Conservation (phyloP, 2,888 invertebrate genomes). For the Azorinus chamasolen region DNA sequence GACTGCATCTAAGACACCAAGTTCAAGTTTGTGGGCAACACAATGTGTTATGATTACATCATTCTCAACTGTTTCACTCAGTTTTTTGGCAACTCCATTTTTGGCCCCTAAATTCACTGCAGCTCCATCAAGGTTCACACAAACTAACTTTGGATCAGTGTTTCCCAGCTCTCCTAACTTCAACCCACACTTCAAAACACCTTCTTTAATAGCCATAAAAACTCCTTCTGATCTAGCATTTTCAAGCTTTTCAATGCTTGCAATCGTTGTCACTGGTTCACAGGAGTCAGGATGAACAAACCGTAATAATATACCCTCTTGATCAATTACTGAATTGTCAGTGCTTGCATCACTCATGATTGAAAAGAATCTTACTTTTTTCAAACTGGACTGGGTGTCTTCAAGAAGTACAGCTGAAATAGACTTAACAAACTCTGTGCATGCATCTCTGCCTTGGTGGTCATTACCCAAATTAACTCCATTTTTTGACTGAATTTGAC, state of each 20-base stretch:
- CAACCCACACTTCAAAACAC: conserved; percentile 15
- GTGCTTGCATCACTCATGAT: conserved; percentile 35
- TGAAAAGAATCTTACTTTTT: conserved; percentile 8
- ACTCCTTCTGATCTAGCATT: conserved; percentile 36
- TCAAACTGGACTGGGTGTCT: neutral
- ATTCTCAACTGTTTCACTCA: conserved; percentile 23
- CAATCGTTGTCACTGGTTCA: conserved; percentile 16
- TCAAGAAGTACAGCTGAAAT: too few species aligned
- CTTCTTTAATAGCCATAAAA: neutral
- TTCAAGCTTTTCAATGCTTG: conserved; percentile 27
- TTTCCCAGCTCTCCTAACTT: conserved; percentile 12
- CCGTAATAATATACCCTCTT: conserved; percentile 30
- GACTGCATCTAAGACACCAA: conserved; percentile 44
- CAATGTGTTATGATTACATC: conserved; percentile 41
- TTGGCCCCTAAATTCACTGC: conserved; percentile 38
- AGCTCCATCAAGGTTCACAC: conserved; percentile 45
- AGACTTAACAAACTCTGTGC: too few species aligned
- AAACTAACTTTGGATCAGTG: conserved; percentile 7
- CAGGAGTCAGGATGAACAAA: conserved; percentile 25
- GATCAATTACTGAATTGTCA: conserved; percentile 28
- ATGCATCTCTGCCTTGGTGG: too few species aligned
- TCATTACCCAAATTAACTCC: too few species aligned
- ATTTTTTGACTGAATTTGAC: too few species aligned
- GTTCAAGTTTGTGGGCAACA: conserved; percentile 39
- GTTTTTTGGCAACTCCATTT: conserved; percentile 38